Conservation (phyloP, 2,888 invertebrate species). For the Phrixothrix hirtus region DNA sequence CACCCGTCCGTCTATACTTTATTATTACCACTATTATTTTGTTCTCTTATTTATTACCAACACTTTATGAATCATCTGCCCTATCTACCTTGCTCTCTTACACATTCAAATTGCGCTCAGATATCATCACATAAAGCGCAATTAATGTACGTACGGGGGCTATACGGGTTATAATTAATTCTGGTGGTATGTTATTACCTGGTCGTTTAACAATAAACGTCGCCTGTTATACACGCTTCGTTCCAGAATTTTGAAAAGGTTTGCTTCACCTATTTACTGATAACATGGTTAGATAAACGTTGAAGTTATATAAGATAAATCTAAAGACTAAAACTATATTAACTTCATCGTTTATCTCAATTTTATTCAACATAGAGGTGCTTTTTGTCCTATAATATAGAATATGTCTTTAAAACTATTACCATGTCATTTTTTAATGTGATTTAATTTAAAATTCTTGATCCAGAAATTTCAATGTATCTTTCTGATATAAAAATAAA, state of each 20-base stretch:
- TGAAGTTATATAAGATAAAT: conserved; percentile 5
- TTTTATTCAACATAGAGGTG: not conserved
- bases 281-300: conserved; percentile 7
- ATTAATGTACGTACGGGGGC: conserved; percentile 12
- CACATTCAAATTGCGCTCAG: conserved; percentile 17
- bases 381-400: no score
- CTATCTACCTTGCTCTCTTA: conserved; percentile 31
- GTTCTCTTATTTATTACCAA: conserved; percentile 27
- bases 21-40: conserved; percentile 28
- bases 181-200: conserved; percentile 10
- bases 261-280: not conserved
- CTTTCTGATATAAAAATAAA: no score
- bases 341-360: not conserved
- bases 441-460: no score
- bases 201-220: conserved; percentile 9
- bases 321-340: conserved; percentile 1
- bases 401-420: no score
- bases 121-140: conserved; percentile 20
- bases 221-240: conserved; percentile 13
- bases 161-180: conserved; percentile 24
- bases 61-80: conserved; percentile 32
- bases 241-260: conserved; percentile 14
- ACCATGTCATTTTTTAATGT: no score
- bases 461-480: no score
- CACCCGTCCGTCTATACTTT: conserved; percentile 28